Conservation (phyloP, 1,140 invertebrate genomes). For the Philotrypesis tridentata region DNA sequence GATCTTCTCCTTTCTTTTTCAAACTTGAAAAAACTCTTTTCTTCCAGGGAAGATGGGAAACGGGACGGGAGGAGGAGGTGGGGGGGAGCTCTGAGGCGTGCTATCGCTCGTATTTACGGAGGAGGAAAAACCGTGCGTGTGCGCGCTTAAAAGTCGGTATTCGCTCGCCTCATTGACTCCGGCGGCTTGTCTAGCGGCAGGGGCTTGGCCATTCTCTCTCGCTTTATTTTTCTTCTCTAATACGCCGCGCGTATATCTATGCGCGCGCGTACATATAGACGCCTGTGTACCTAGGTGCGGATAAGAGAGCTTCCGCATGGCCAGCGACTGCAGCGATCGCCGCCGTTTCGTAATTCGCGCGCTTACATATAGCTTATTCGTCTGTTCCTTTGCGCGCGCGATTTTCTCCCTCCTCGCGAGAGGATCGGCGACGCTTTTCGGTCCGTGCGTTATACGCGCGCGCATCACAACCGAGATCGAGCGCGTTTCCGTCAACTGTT, state of each 20-base stretch:
- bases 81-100: too few relatives aligned
- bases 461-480: neutral
- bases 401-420: too few relatives aligned
- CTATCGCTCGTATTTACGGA: too few relatives aligned
- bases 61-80: too few relatives aligned
- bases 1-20: too few relatives aligned
- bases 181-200: neutral
- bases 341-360: neutral
- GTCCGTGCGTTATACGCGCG: too few relatives aligned
- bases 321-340: too few relatives aligned
- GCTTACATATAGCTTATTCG: neutral
- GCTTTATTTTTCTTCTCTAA: neutral
- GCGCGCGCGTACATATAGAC: too few relatives aligned
- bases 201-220: neutral
- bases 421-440: neutral
- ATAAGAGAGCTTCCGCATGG: neutral
- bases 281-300: neutral
- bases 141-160: neutral
- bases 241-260: too few relatives aligned
- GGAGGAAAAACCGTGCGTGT: neutral
- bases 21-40: too few relatives aligned
- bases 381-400: neutral
- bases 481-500: neutral
- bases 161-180: neutral
- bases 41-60: too few relatives aligned